A percentile compares a stretch with the other conserved stretches of the same genome.
Evolutionary conservation across 2,797 vertebrate genomes (phyloP).

Genomic region (Ambastaia sidthimunki): DNA sequence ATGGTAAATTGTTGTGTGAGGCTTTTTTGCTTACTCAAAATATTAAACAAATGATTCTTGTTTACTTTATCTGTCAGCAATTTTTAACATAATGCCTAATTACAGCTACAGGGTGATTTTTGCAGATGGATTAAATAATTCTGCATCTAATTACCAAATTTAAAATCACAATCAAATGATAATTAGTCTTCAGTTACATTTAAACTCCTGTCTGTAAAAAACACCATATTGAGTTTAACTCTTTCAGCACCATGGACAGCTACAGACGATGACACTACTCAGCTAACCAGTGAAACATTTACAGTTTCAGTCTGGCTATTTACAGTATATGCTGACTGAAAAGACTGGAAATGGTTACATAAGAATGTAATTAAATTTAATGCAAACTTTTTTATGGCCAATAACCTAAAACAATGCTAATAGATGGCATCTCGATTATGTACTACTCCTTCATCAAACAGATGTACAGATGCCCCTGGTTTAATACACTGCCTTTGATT

Average conservation of each 20-base stretch:
- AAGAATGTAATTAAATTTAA: not conserved
- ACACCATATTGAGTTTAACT: not conserved
- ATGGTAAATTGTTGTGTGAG: not conserved
- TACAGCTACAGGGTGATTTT: not conserved
- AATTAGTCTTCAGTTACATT: not conserved
- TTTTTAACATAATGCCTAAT: not conserved
- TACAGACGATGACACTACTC: not conserved
- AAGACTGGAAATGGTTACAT: not conserved
- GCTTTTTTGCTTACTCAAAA: not conserved
- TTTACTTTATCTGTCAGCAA: not conserved
- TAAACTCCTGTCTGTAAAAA: not conserved
- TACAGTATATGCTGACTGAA: not conserved
- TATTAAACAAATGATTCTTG: not conserved
- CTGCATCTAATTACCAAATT: not conserved
- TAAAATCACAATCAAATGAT: not conserved
- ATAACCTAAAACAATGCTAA: conserved; percentile 1
- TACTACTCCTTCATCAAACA: not conserved
- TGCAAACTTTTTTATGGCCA: not conserved
- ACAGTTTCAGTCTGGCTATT: not conserved
- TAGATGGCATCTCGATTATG: not conserved
- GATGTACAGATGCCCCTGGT: conserved; percentile 14
- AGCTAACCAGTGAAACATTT: not conserved
- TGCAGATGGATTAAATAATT: not conserved
- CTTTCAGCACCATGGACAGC: conserved; percentile 35
- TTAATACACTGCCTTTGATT: not conserved